Percentiles rank a stretch among this genome's conserved stretches.
Conservation (phyloP, 2,797 vertebrate genomes). For the Trachurus trachurus region DNA sequence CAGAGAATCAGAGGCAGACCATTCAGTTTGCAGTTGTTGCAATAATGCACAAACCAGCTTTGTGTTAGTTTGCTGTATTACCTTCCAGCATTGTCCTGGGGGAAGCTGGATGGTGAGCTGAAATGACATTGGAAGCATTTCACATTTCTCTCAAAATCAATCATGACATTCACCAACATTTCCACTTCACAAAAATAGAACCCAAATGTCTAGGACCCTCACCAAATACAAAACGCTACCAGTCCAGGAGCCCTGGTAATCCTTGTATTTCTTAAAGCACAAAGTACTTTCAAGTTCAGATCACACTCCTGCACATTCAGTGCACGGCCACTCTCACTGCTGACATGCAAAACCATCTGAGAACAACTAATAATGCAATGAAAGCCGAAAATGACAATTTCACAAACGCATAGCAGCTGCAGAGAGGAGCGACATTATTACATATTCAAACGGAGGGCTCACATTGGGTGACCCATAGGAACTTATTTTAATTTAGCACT, state of each 20-base stretch:
- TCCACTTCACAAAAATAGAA: slow-evolving; percentile 36
- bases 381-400: slow-evolving; percentile 26
- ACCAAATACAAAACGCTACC: not conserved
- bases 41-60: slow-evolving; percentile 69
- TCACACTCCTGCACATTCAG: slow-evolving; percentile 13
- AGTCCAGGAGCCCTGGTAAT: not conserved
- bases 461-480: not conserved
- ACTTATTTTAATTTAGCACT: slow-evolving; percentile 20
- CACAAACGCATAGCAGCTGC: slow-evolving; percentile 25
- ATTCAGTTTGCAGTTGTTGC: slow-evolving; percentile 63
- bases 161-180: slow-evolving; percentile 52
- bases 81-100: slow-evolving; percentile 85
- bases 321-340: slow-evolving; percentile 4
- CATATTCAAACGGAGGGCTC: slow-evolving; percentile 1
- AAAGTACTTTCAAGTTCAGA: slow-evolving; percentile 17
- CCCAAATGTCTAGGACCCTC: slow-evolving; percentile 10
- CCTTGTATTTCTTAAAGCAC: not conserved
- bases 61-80: slow-evolving; percentile 82
- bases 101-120: slow-evolving; percentile 82
- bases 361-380: slow-evolving; percentile 15
- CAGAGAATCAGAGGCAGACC: slow-evolving; percentile 52
- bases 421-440: not conserved
- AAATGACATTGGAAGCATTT: slow-evolving; percentile 83
- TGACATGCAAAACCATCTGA: slow-evolving; percentile 1
- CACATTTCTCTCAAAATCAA: slow-evolving; percentile 72